A percentile compares a stretch with the other conserved stretches of the same genome.
phyloP scores from a whole-genome alignment of 2,113 vertebrate species.

The Psettodes erumei region DNA sequence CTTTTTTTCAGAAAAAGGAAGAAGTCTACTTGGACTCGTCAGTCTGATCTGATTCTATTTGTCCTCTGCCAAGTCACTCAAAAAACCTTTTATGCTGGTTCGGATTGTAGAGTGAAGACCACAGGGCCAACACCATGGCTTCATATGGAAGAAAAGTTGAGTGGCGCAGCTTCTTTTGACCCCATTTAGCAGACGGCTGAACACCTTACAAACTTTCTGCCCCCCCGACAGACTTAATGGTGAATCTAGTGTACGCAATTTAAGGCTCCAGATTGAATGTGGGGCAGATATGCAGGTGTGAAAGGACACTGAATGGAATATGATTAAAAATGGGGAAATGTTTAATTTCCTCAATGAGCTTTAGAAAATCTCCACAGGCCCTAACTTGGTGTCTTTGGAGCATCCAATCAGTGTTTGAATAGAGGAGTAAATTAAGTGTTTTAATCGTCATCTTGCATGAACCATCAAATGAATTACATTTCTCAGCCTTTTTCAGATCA shows the following conservation, averaged over 20 bases:
- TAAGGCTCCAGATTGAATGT: conserved; percentile 60
- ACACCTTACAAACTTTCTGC: conserved; percentile 59
- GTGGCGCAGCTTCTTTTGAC: conserved; percentile 60
- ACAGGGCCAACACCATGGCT: conserved; percentile 32
- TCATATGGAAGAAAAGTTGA: conserved; percentile 54
- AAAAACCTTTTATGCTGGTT: conserved; percentile 51
- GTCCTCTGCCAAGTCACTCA: conserved; percentile 64
- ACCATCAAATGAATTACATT: conserved; percentile 60
- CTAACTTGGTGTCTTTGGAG: conserved; percentile 50
- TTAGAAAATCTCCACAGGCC: conserved; percentile 60
- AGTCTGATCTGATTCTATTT: conserved; percentile 62
- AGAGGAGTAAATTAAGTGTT: conserved; percentile 69
- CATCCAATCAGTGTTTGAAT: conserved; percentile 73
- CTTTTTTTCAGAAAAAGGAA: conserved; percentile 35
- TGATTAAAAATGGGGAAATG: conserved; percentile 74
- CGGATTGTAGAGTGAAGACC: conserved; percentile 32
- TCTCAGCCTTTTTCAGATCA: conserved; percentile 50
- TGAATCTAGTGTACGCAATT: conserved; percentile 51
- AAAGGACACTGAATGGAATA: conserved; percentile 64
- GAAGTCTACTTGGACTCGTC: conserved; percentile 45
- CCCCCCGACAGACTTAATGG: conserved; percentile 38
- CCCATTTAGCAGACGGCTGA: conserved; percentile 44
- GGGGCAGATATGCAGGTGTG: conserved; percentile 66
- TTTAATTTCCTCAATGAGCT: conserved; percentile 72
- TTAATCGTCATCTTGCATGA: conserved; percentile 60